phyloP scores from a whole-genome alignment of 2,113 vertebrate genomes.

The Alces alces region DNA sequence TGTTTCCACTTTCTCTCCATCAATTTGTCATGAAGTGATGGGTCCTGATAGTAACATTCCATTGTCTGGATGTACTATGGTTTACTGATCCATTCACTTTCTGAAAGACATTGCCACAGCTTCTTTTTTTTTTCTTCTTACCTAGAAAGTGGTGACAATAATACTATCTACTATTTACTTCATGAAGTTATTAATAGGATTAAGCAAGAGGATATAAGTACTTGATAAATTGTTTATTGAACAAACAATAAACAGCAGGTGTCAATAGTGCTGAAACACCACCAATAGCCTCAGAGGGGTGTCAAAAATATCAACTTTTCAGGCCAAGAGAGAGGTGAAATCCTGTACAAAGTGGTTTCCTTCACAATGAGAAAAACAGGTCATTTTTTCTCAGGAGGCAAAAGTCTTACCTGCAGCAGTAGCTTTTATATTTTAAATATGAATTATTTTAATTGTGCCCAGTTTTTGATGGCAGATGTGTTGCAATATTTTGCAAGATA shows the following conservation, averaged over 20 bases:
- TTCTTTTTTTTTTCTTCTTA: neutral
- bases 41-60: neutral
- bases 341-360: neutral
- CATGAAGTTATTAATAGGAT: neutral
- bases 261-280: neutral
- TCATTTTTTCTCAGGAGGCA: neutral
- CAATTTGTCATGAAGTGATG: neutral
- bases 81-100: neutral
- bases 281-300: rapidly evolving
- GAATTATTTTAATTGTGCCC: neutral
- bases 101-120: neutral
- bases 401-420: neutral
- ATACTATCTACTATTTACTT: neutral
- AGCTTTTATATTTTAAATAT: neutral
- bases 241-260: neutral
- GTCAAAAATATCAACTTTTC: neutral
- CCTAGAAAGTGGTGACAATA: neutral
- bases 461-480: neutral
- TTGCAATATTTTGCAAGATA: neutral
- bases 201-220: neutral
- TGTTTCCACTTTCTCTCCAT: neutral
- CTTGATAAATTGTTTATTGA: neutral
- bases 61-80: neutral
- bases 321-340: neutral
- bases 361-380: neutral